Conservation (phyloP, 2,888 invertebrate species). For the Idaea aversata region DNA sequence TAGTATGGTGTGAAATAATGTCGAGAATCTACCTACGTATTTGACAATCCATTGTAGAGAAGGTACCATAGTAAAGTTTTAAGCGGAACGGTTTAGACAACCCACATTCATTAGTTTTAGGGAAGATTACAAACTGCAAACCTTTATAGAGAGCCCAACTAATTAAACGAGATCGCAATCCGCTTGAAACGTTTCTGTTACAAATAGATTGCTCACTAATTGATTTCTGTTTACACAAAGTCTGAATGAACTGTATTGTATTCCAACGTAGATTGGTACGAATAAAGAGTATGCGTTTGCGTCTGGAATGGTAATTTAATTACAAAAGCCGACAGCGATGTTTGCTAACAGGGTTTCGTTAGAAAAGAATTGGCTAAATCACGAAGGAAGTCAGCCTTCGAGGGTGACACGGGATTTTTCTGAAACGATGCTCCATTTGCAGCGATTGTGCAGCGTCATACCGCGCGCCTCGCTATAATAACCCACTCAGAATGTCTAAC, state of each 20-base stretch:
- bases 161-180: conserved; percentile 6
- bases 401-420: conserved; percentile 51
- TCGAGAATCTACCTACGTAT: conserved; percentile 23
- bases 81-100: conserved; percentile 23
- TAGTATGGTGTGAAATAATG: conserved; percentile 30
- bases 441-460: conserved; percentile 57
- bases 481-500: neutral
- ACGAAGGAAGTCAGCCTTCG: conserved; percentile 36
- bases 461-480: conserved; percentile 39
- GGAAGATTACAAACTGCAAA: conserved; percentile 14
- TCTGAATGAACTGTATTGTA: conserved; percentile 3
- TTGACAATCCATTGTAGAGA: conserved; percentile 35
- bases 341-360: conserved; percentile 29
- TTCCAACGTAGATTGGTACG: conserved; percentile 1
- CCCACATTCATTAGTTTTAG: conserved; percentile 23
- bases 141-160: conserved; percentile 2
- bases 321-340: conserved; percentile 13
- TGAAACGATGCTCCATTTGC: conserved; percentile 55
- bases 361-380: conserved; percentile 33
- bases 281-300: neutral
- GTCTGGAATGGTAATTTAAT: conserved; percentile 13
- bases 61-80: conserved; percentile 26
- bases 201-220: conserved; percentile 5
- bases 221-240: conserved; percentile 6
- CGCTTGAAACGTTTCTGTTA: conserved; percentile 3